A percentile compares a stretch with the other conserved stretches of the same genome.
Conservation (phyloP, 2,888 invertebrate genomes). For the Ichneumon xanthorius region DNA sequence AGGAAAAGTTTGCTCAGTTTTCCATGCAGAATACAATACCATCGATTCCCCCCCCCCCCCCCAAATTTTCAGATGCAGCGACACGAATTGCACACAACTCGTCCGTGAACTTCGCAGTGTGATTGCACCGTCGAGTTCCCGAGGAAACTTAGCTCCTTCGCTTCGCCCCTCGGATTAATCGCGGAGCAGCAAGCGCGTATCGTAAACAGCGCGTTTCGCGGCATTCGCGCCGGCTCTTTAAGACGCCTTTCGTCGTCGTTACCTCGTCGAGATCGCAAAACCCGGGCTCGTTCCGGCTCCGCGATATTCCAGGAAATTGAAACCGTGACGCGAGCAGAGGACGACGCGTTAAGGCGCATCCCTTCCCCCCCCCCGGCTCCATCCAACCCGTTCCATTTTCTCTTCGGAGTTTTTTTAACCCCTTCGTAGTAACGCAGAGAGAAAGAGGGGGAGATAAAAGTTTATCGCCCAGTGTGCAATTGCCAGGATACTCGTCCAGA, state of each 20-base stretch:
- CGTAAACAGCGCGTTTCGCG: conserved; percentile 30
- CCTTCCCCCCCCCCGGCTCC: not conserved
- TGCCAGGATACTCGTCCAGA: conserved; percentile 71
- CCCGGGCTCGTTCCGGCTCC: not conserved
- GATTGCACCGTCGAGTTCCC: conserved; percentile 1
- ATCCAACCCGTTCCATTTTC: conserved; percentile 21
- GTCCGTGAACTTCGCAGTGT: not conserved
- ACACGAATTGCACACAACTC: not conserved
- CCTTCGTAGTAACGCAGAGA: conserved; percentile 57
- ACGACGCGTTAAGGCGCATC: not conserved
- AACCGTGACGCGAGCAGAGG: conserved; percentile 35
- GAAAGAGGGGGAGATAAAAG: conserved; percentile 59
- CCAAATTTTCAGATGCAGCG: not conserved
- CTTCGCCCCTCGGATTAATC: not conserved
- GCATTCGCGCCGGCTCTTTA: not conserved
- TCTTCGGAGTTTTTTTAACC: conserved; percentile 49
- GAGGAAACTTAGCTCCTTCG: not conserved
- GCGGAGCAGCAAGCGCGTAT: conserved; percentile 2
- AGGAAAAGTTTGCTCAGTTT: not conserved
- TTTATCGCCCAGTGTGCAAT: conserved; percentile 70
- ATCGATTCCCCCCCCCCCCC: not conserved
- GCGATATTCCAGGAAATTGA: conserved; percentile 47
- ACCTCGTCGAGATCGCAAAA: conserved; percentile 24
- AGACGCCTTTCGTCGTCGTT: conserved; percentile 26
- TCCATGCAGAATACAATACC: not conserved